Evolutionary conservation across 2,113 vertebrate genomes (phyloP), one percentile per base, ranked within the genome.

Genomic region (Coreoperca whiteheadi): DNA sequence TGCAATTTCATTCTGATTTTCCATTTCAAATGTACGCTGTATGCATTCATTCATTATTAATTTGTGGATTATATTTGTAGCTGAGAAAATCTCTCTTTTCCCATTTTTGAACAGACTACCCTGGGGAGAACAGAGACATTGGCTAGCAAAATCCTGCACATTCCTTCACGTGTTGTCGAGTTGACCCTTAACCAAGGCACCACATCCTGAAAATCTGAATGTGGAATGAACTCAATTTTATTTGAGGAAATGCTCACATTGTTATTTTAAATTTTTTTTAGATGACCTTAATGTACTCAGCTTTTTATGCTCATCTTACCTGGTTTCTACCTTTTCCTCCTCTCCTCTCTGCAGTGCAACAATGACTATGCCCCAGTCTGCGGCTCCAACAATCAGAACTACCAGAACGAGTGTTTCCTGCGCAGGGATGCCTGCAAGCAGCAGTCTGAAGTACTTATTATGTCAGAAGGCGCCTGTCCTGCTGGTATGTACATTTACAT

Each of bases 401-500:
- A 97, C 94, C 97, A 98, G 95, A 99, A 99, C 0, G 98, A 99
- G 56, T 99, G 98, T 90, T 99, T 97, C 93, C 94, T 99, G 93
- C 96, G 97, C 39, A 97, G 97, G 82, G 98, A 98, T n/a, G 97
- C 98, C 70, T 99, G 98, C 96, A 99, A 99, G 88, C 98, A 97
- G 91, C 98, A 99, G 94, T 97, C 96, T 0, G 98, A 99, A 90
- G 97, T 99, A 23, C 96, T 98, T 57, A 96, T 97, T 73, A 93
- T 95, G 82, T 97, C 98, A 0, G 98, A 99, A 85, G 98, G 98
- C 28, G 97, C 97, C 0, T 99, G 98, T 88, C 97, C 98, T 11
- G 95, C 96, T 8, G 98, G 98, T 99, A 96, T 0, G 97, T 95
- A 73, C 60, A 61, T 77, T 81, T 63, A 73, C 59, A 70, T 78